phyloP scores from a whole-genome alignment of 2,113 vertebrate genomes.

The Hyla sarda region DNA sequence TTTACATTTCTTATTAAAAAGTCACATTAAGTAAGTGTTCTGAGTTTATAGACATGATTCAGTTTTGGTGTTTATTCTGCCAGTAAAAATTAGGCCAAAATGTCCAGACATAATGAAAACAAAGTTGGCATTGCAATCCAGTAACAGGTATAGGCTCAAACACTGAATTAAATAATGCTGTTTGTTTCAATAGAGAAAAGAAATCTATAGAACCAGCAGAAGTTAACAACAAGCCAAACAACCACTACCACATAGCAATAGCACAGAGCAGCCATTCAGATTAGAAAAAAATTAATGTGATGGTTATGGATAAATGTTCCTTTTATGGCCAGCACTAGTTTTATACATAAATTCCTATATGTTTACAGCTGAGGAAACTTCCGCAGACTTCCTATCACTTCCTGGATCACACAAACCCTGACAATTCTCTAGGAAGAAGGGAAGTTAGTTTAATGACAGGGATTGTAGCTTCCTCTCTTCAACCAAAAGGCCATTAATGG shows the following conservation, averaged over 20 bases:
- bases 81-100: neutral
- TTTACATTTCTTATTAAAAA: neutral
- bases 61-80: neutral
- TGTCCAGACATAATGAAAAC: neutral
- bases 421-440: neutral
- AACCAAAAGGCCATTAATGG: too few relatives aligned
- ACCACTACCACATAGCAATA: neutral
- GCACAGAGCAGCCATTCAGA: neutral
- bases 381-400: conserved; percentile 1
- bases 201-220: neutral
- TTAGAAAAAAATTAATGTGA: too few relatives aligned
- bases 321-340: too few relatives aligned
- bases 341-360: neutral
- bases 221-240: neutral
- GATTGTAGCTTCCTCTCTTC: neutral
- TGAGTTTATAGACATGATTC: neutral
- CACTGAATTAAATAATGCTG: neutral
- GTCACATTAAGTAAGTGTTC: too few relatives aligned
- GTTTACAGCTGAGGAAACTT: neutral
- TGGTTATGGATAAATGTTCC: too few relatives aligned
- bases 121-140: neutral
- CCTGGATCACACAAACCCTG: neutral
- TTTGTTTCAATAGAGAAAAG: neutral
- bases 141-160: neutral
- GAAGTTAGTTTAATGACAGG: neutral